Base-by-base conservation (phyloP, 2,888 invertebrate genomes). In the Neoitamus cyanurus region DNA sequence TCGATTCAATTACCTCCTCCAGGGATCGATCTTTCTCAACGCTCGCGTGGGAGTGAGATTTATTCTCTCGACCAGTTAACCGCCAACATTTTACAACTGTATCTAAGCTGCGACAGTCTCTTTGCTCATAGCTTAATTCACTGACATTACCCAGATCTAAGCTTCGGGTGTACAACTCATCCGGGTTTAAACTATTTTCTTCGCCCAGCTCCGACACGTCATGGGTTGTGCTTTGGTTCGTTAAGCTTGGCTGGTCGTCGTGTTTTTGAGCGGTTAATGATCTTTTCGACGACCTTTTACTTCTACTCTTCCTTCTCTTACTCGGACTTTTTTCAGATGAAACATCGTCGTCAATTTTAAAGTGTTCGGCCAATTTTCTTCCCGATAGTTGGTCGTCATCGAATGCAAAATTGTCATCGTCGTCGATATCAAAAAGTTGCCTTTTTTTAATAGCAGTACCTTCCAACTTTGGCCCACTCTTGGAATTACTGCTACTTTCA, bases 201-300 rank as follows among this genome's bases (percentile, higher is more conserved):
- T 91, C 91, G 2, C 85, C 87, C 15, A 90, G 87, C 25, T 91
- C 91, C 0, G 91, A 91, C 0, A 91, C 90, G 87, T 91, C 91
- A 85, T 91, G 89, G 1, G 90, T 89, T 28, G 91, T 91, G 85
- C 90, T 90, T 85, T 91, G 90, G 85, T 90, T 90, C 58, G 88
- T 89, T 3, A 89, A 85, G 80, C 90, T 90, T 48, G 88, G 87
- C 1, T 87, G 85, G 4, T 86, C 68, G 58, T 42, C 37, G n/a
- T 75, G 15, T 46, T 30, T 68, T 11, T 83, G 58, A 15, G 30
- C 58, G 37, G 20, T 31, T 20, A 25, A 75, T 34, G 42, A 11
- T 6, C 25, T n/a, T 72, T 78, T 78, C 36, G 80, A 34, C 25
- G 34, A 15, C 7, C 34, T 75, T 7, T 85, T 11, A 31, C 31